These are phyloP conservation scores for Trinectes maculatus DNA, from an alignment of 2,113 vertebrate species.

Conservation along the genomic window DNA sequence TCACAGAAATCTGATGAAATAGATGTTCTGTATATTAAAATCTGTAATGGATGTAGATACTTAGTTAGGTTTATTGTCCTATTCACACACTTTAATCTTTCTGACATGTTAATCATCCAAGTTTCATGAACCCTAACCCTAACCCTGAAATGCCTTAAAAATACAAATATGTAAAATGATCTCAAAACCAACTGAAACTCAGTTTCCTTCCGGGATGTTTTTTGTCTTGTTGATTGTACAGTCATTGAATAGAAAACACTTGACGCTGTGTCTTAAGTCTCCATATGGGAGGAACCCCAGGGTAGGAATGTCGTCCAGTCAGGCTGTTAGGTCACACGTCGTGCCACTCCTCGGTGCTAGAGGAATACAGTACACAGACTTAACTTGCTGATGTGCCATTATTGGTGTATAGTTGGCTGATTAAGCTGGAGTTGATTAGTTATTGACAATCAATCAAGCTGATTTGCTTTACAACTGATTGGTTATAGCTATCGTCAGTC, in stretches of 20 bases:
- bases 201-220: background rate
- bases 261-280: conserved; percentile 36
- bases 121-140: conserved; percentile 10
- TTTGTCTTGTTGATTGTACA: conserved; percentile 3
- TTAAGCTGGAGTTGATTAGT: conserved; percentile 8
- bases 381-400: background rate
- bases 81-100: conserved; percentile 15
- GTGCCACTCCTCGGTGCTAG: conserved; percentile 59
- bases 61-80: conserved; percentile 10
- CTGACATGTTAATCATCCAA: background rate
- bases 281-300: conserved; percentile 41
- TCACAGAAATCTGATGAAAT: conserved; percentile 12
- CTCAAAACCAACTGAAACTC: conserved; percentile 6
- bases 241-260: conserved; percentile 22
- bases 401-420: conserved; percentile 6
- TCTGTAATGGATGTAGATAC: background rate
- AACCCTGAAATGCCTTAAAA: background rate
- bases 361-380: conserved; percentile 32
- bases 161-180: conserved; percentile 4
- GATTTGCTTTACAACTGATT: conserved; percentile 14
- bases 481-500: conserved; percentile 2
- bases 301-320: conserved; percentile 69
- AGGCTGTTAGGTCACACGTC: conserved; percentile 57
- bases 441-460: conserved; percentile 30
- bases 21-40: conserved; percentile 31